Conservation (phyloP, 2,113 vertebrate species). For the Epinephelus fuscoguttatus region DNA sequence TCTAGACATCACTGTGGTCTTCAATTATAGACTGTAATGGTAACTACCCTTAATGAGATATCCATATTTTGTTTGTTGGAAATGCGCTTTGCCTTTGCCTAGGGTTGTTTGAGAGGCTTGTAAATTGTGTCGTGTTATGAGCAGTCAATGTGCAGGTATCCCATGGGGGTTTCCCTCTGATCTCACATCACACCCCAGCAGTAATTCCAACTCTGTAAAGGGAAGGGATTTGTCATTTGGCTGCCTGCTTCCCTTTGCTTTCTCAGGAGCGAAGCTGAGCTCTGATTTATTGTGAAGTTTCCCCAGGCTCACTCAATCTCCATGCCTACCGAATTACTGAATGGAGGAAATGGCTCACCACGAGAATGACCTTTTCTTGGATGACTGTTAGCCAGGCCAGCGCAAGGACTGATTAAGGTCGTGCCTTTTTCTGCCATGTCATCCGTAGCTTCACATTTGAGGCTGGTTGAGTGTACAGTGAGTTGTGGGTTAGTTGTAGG, state of each 20-base stretch:
- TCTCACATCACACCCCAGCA: slow-evolving; percentile 75
- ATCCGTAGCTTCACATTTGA: slow-evolving; percentile 34
- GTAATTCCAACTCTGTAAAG: slow-evolving; percentile 76
- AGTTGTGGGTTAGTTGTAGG: slow-evolving; percentile 20
- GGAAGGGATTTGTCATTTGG: slow-evolving; percentile 82
- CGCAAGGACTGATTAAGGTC: slow-evolving; percentile 69
- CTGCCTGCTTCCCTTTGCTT: slow-evolving; percentile 76
- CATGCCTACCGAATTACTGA: slow-evolving; percentile 65
- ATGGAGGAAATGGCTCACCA: slow-evolving; percentile 67
- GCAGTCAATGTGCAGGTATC: slow-evolving; percentile 70
- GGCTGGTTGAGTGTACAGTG: slow-evolving; percentile 27
- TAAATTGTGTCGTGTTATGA: slow-evolving; percentile 54
- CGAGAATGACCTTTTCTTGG: slow-evolving; percentile 73
- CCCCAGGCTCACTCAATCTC: slow-evolving; percentile 69
- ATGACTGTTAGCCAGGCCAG: slow-evolving; percentile 69
- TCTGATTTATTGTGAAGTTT: slow-evolving; percentile 78
- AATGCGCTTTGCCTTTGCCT: slow-evolving; percentile 8
- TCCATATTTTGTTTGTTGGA: slow-evolving; percentile 15
- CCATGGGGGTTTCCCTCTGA: slow-evolving; percentile 74
- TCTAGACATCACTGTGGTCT: background rate
- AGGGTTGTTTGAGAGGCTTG: slow-evolving; percentile 40
- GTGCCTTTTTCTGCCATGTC: slow-evolving; percentile 63
- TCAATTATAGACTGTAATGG: background rate
- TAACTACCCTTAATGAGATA: slow-evolving; percentile 20
- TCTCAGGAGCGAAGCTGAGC: slow-evolving; percentile 66